Evolutionary conservation across 1,140 invertebrate genomes (phyloP).

Genomic region (Maconellicoccus hirsutus): DNA sequence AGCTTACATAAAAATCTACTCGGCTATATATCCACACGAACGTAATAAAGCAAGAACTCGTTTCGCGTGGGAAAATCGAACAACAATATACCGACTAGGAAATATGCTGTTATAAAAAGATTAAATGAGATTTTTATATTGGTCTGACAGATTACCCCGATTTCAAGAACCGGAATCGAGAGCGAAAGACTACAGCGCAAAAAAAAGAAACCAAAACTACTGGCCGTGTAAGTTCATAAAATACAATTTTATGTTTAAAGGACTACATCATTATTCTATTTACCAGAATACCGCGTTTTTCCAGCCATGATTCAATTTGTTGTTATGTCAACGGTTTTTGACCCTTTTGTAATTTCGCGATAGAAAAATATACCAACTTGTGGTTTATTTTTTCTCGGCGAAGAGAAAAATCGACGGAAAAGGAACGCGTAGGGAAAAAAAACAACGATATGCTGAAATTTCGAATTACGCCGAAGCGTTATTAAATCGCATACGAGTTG

Average conservation of each 20-base stretch:
- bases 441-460: no score
- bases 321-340: neutral
- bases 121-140: slow-evolving; percentile 10
- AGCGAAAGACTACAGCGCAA: neutral
- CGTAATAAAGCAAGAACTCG: neutral
- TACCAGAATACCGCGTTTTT: slow-evolving; percentile 3
- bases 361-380: no score
- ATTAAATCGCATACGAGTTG: no score
- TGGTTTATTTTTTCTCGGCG: no score
- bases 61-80: neutral
- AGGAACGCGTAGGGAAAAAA: no score
- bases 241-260: neutral
- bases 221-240: no score
- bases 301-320: neutral
- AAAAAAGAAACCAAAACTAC: no score
- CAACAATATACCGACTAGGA: neutral
- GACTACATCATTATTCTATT: slow-evolving; percentile 9
- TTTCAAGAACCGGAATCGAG: neutral
- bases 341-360: neutral
- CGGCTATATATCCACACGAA: no score
- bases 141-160: neutral
- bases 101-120: slow-evolving; percentile 9
- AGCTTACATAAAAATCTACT: neutral
- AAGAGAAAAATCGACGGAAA: no score
- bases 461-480: no score